Evolutionary conservation across 2,113 vertebrate genomes (phyloP), one percentile per base, ranked within the genome.

Genomic region (Sardina pilchardus): DNA sequence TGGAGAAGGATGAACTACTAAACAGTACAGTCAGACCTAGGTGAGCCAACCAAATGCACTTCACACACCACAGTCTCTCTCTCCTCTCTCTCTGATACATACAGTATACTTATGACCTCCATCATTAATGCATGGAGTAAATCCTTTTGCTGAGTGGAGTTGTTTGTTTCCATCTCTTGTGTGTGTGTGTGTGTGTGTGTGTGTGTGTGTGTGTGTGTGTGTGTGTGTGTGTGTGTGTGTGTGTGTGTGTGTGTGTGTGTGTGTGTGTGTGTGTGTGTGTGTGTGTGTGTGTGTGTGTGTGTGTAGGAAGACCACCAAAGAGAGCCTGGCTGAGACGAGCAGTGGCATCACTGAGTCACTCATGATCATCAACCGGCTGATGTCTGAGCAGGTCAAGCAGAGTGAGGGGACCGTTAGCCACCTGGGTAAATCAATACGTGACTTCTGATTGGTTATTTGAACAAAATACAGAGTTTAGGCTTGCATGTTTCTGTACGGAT

Each of bases 321-420:
- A 97, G 89, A 96, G 94, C 86, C 89, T 98, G 21, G 97, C 96
- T 47, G 96, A 98, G 91, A 97, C 95, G 0, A 96, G 96, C 34
- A 96, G 97, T 85, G 91, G 92, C 93, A 98, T 99, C 94, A 99
- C 98, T 0, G 98, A 98, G 93, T 97, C 91, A 71, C 94, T 99
- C 91, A 98, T 98, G 97, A 95, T 96, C 6, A 95, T 99, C 92
- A 98, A 97, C 92, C 95, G 97, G 88, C 96, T 98, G 97, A 99
- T 99, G 98, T 92, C 97, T 0, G 96, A 98, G 89, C 97, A 98
- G 89, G 98, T 99, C 48, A 95, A 96, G 90, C 97, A 98, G 94
- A 99, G 96, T 0, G 96, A 98, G 89, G 97, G 98, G 89, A 94
- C 95, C 0, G 95, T 98, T 89, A 94, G 96, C 44, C 95, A 94